Conservation (phyloP, 1,140 invertebrate genomes). For the Sinella curviseta region DNA sequence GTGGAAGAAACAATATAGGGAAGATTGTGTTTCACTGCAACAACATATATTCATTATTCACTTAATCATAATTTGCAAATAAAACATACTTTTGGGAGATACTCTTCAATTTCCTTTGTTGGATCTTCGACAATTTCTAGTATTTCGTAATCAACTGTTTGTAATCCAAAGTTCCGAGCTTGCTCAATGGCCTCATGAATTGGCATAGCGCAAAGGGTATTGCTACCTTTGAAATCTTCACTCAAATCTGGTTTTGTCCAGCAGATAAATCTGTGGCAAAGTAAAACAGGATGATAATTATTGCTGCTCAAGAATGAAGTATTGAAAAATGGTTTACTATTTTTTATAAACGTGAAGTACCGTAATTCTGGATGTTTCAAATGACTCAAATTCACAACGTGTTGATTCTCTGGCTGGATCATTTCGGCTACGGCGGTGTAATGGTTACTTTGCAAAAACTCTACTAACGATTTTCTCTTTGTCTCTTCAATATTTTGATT, state of each 20-base stretch:
- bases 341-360: too few relatives aligned
- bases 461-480: slow-evolving; percentile 43
- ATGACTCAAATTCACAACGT: slow-evolving; percentile 57
- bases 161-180: slow-evolving; percentile 48
- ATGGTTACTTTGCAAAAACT: slow-evolving; percentile 49
- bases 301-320: neutral
- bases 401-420: slow-evolving; percentile 57
- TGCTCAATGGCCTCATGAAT: slow-evolving; percentile 52
- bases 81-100: too few relatives aligned
- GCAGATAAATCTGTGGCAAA: slow-evolving; percentile 54
- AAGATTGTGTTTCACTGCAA: too few relatives aligned
- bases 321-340: too few relatives aligned
- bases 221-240: slow-evolving; percentile 36
- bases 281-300: neutral
- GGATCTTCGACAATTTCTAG: too few relatives aligned
- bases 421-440: slow-evolving; percentile 58
- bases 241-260: slow-evolving; percentile 54
- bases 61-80: too few relatives aligned
- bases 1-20: too few relatives aligned
- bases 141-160: slow-evolving; percentile 45
- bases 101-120: too few relatives aligned
- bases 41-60: too few relatives aligned
- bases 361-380: slow-evolving; percentile 53
- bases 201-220: slow-evolving; percentile 52
- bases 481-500: slow-evolving; percentile 47